These are phyloP conservation scores for Drosophila albomicans DNA, from an alignment of 1,140 invertebrate species.

Conservation along the genomic window DNA sequence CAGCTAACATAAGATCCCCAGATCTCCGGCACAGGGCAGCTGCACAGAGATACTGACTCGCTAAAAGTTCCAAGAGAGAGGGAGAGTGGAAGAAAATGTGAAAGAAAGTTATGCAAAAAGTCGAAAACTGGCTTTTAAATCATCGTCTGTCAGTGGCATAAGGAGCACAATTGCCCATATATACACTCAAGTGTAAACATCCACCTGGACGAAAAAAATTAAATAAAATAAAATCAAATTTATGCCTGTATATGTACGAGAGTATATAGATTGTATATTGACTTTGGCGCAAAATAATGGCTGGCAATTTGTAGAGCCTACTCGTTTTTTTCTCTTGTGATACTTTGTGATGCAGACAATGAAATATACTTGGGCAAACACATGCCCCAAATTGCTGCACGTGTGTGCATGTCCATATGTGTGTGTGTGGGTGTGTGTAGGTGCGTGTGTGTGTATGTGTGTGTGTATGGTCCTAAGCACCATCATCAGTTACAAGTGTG, in stretches of 20 bases:
- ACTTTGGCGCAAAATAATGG: constrained; percentile 75
- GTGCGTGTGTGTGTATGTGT: constrained; percentile 25
- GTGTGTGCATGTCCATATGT: constrained; percentile 34
- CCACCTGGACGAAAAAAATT: constrained; percentile 34
- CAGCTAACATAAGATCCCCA: constrained; percentile 7
- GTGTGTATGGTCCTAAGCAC: constrained; percentile 68
- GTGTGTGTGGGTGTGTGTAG: constrained; percentile 3
- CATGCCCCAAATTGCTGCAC: constrained; percentile 55
- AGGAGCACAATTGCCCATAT: constrained; percentile 35
- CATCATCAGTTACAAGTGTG: constrained; percentile 83
- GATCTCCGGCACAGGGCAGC: neutral
- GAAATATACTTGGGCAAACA: constrained; percentile 72
- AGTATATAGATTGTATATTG: constrained; percentile 64
- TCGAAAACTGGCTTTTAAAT: constrained; percentile 60
- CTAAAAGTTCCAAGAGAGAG: constrained; percentile 39
- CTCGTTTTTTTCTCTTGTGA: constrained; percentile 12
- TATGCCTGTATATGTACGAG: constrained; percentile 14
- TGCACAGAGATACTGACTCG: neutral
- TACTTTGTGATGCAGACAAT: constrained; percentile 62
- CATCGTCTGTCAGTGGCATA: constrained; percentile 66
- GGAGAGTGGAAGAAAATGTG: constrained; percentile 2
- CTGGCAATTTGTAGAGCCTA: constrained; percentile 76
- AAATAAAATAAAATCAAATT: constrained; percentile 50
- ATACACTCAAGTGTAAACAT: neutral
- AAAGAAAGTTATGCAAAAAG: constrained; percentile 48